These are phyloP conservation scores for Lepisosteus oculatus DNA, from an alignment of 2,113 vertebrate genomes.

Conservation along the genomic window DNA sequence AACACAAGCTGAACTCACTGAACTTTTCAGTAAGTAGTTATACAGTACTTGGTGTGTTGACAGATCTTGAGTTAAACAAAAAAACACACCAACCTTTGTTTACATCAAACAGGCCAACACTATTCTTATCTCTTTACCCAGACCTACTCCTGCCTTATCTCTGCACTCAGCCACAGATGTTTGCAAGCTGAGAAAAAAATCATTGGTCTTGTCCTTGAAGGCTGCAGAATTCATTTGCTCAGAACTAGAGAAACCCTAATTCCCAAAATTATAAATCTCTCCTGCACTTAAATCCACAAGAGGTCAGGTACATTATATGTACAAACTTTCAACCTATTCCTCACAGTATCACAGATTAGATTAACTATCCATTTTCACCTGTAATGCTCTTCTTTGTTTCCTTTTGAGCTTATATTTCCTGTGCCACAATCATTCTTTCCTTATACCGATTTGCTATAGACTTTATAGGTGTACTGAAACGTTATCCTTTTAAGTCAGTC, in stretches of 20 bases:
- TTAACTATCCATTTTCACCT: no score
- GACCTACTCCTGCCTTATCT: slow-evolving; percentile 31
- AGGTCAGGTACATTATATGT: slow-evolving; percentile 2
- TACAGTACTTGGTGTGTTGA: neutral
- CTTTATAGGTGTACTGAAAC: no score
- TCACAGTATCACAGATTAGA: neutral
- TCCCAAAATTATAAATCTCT: neutral
- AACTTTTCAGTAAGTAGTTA: neutral
- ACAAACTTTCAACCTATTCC: neutral
- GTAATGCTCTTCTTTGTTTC: no score
- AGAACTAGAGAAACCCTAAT: neutral
- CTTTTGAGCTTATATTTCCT: no score
- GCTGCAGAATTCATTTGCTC: slow-evolving; percentile 9
- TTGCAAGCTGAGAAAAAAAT: neutral
- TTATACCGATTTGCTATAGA: no score
- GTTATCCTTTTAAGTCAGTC: no score
- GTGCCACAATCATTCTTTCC: no score
- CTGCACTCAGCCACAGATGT: slow-evolving; percentile 19
- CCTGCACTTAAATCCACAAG: neutral
- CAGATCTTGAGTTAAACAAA: neutral
- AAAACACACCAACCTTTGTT: no score
- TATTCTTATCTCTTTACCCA: slow-evolving; percentile 44
- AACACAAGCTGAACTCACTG: no score
- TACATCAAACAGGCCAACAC: neutral
- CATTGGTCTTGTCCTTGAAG: slow-evolving; percentile 17